Base-by-base conservation (phyloP, 2,797 vertebrate species). In the Phylloscopus collybita region DNA sequence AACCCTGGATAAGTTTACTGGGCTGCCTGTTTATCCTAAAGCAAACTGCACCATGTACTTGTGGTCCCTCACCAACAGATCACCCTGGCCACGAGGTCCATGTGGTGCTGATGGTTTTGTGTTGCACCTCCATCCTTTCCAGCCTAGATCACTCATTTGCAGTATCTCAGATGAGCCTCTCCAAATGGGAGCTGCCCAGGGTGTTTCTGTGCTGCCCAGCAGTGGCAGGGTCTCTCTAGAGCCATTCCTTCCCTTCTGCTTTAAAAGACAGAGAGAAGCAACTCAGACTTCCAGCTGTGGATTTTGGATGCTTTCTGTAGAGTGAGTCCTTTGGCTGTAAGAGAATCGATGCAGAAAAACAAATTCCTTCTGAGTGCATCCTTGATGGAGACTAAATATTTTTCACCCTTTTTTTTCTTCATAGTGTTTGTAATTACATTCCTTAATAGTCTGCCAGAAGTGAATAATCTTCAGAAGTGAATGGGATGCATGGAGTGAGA, bases 11-110 rank as follows among this genome's bases (percentile, higher is more conserved):
- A 16, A 27, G 61, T 90, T 74, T 69, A 66, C 78, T 51, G 53
- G 85, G 62, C 73, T 93, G 73, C 73, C 69, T 95, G 78, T 88
- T 95, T 86, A 91, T 64, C 38, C 75, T 54, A 23, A 47, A 71
- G 76, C 87, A 62, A 81, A 53, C 59, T 73, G 62, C 56, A 60
- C 76, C 36, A 5, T 5, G 16, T 79, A 29, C 44, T 76, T 66
- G 85, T 1, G 51, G 82, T 72, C 47, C 40, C 67, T 75, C 81
- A 62, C 62, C 32, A 40, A 18, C 42, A 80, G 49, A 61, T 80
- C 76, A 19, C 36, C 0, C 1, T 49, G 66, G 59, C 85, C 87
- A 81, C 22, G 25, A 90, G 88, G 82, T 74, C 65, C 26, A 29
- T 54, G 4, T 3, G 62, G 80, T 64, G 74, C 66, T 79, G 65